Percentiles rank a stretch among this genome's conserved stretches.
phyloP scores from a whole-genome alignment of 2,797 vertebrate genomes.

The Argentina silus region DNA sequence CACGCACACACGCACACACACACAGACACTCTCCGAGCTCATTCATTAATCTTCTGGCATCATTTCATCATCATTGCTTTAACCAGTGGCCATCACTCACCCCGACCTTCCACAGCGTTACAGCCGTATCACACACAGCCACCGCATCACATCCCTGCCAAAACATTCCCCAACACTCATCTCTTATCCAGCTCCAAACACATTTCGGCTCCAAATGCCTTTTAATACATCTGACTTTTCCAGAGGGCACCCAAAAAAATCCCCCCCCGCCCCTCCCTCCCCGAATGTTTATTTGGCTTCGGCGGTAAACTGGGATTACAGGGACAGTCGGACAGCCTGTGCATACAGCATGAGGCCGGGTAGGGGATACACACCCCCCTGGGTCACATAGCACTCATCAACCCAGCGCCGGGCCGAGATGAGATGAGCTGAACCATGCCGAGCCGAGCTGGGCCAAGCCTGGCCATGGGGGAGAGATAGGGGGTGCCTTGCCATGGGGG shows the following conservation, averaged over 20 bases:
- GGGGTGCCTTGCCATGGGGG: background rate
- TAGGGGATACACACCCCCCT: background rate
- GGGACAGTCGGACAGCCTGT: background rate
- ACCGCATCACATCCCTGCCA: conserved; percentile 4
- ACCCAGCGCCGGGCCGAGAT: too few species aligned
- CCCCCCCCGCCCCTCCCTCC: too few species aligned
- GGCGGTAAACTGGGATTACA: conserved; percentile 12
- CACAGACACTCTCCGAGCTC: too few species aligned
- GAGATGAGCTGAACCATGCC: background rate
- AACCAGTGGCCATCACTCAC: too few species aligned
- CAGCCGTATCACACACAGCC: conserved; percentile 2
- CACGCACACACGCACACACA: background rate
- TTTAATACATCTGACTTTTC: background rate
- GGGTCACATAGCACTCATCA: conserved; percentile 6
- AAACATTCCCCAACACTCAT: conserved; percentile 11
- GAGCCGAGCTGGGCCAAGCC: background rate
- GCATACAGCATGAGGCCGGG: background rate
- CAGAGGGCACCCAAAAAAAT: conserved; percentile 9
- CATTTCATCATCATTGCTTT: too few species aligned
- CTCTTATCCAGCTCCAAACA: conserved; percentile 12
- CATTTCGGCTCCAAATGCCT: conserved; percentile 33
- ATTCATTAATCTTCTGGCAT: too few species aligned
- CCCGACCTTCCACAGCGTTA: background rate
- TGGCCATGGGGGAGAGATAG: background rate
- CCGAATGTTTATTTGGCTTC: conserved; percentile 25